phyloP scores from a whole-genome alignment of 2,888 invertebrate genomes.

The Eremobia ochroleuca region DNA sequence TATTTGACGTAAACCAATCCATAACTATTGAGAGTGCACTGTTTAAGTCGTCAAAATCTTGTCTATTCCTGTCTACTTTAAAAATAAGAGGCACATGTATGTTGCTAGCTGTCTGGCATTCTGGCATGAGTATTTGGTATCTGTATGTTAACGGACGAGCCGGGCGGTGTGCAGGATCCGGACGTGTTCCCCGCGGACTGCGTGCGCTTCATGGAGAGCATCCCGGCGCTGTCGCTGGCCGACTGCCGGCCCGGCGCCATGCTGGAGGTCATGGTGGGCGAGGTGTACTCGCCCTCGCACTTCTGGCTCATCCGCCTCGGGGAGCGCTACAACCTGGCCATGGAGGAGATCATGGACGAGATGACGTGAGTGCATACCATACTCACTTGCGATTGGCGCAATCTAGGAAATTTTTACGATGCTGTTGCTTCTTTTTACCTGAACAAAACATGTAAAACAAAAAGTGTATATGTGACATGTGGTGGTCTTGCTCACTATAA shows the following conservation, averaged over 20 bases:
- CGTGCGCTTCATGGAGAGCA: slow-evolving; percentile 81
- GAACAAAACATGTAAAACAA: background rate
- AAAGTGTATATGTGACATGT: background rate
- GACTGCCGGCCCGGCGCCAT: slow-evolving; percentile 73
- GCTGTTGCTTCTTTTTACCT: background rate
- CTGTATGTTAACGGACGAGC: background rate
- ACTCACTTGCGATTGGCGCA: background rate
- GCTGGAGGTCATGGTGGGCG: slow-evolving; percentile 87
- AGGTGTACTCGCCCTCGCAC: slow-evolving; percentile 91
- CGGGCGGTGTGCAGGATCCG: slow-evolving; percentile 75
- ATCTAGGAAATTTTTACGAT: background rate
- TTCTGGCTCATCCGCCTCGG: slow-evolving; percentile 90
- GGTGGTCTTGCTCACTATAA: background rate
- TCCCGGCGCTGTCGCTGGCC: slow-evolving; percentile 71
- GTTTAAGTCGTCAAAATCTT: too few species aligned
- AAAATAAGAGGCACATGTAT: too few species aligned
- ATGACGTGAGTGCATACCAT: slow-evolving; percentile 82
- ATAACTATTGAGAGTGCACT: too few species aligned
- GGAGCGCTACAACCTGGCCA: slow-evolving; percentile 75
- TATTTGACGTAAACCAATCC: too few species aligned
- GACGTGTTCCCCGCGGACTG: slow-evolving; percentile 88
- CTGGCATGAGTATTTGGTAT: background rate
- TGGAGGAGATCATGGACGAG: slow-evolving; percentile 88
- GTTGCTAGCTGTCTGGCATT: background rate
- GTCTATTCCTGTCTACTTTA: too few species aligned